Evolutionary conservation across 1,140 invertebrate species (phyloP).

Genomic region (Aphaenogaster ashmeadi): DNA sequence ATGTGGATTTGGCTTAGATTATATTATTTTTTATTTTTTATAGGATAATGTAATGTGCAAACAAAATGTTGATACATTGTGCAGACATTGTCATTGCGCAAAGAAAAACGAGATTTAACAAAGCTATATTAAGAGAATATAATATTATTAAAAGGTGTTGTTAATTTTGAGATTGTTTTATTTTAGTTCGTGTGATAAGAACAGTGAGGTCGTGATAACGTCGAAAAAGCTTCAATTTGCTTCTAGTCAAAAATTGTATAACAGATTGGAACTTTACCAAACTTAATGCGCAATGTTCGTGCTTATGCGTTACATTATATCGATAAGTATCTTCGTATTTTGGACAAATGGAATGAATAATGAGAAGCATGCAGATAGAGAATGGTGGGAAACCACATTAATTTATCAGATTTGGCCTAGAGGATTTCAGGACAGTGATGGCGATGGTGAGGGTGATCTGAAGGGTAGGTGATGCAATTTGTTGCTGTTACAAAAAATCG

Average conservation of each 20-base stretch:
- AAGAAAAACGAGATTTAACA: neutral
- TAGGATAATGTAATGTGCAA: neutral
- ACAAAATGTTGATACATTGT: neutral
- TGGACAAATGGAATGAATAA: neutral
- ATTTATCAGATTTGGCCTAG: constrained; percentile 93
- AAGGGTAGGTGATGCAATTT: constrained; percentile 86
- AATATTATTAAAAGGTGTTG: neutral
- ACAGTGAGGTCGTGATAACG: neutral
- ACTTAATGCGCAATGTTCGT: constrained; percentile 10
- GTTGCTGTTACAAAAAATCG: neutral
- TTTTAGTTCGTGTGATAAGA: constrained; percentile 33
- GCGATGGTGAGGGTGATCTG: constrained; percentile 92
- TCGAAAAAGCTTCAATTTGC: constrained; percentile 35
- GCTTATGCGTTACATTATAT: neutral
- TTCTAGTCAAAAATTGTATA: constrained; percentile 23
- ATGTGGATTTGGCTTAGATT: neutral
- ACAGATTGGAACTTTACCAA: neutral
- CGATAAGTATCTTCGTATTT: constrained; percentile 44
- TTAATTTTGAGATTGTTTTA: neutral
- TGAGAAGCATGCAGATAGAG: constrained; percentile 73
- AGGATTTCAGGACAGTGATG: constrained; percentile 92
- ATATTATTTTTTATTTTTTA: neutral
- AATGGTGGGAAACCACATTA: constrained; percentile 92
- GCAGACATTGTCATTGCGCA: no score
- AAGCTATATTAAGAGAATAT: neutral